These are phyloP conservation scores for Lucinisca nassula DNA, from an alignment of 2,888 invertebrate species.

Conservation along the genomic window DNA sequence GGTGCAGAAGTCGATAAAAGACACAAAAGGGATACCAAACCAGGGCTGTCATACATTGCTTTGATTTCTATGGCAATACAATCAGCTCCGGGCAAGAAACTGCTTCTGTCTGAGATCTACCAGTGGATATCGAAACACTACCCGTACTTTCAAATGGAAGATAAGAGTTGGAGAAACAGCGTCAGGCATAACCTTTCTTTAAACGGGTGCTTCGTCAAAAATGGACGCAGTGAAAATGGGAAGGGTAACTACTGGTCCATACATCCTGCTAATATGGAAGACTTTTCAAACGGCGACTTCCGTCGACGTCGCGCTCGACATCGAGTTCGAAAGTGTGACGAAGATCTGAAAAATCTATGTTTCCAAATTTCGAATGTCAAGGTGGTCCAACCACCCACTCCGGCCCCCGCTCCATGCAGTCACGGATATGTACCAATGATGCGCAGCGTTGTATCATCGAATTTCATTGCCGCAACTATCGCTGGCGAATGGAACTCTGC, in stretches of 20 bases:
- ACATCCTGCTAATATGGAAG: constrained; percentile 98
- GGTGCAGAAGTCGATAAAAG: too few species aligned
- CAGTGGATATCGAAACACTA: constrained; percentile 99
- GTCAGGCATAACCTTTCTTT: constrained; percentile 98
- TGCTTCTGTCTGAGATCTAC: constrained; percentile 99
- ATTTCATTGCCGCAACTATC: neutral
- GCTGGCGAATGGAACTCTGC: too few species aligned
- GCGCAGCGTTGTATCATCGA: constrained; percentile 7
- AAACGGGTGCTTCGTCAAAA: constrained; percentile 99
- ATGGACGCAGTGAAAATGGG: constrained; percentile 98
- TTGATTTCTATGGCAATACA: constrained; percentile 99
- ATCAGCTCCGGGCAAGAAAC: constrained; percentile 95
- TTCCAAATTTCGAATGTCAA: neutral
- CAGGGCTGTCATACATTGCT: constrained; percentile 91
- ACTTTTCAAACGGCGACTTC: constrained; percentile 99
- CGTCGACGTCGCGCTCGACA: constrained; percentile 98
- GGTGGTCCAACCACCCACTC: neutral
- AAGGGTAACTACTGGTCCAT: constrained; percentile 99
- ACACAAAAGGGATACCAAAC: too few species aligned
- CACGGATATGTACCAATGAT: constrained; percentile 71
- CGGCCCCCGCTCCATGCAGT: neutral
- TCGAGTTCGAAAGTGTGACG: constrained; percentile 93
- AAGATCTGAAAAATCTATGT: constrained; percentile 66
- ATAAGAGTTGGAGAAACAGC: constrained; percentile 96
- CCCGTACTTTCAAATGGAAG: constrained; percentile 91